Evolutionary conservation across 1,140 invertebrate species (phyloP), one percentile per base, ranked within the genome.

Genomic region (Anoplolepis gracilipes): DNA sequence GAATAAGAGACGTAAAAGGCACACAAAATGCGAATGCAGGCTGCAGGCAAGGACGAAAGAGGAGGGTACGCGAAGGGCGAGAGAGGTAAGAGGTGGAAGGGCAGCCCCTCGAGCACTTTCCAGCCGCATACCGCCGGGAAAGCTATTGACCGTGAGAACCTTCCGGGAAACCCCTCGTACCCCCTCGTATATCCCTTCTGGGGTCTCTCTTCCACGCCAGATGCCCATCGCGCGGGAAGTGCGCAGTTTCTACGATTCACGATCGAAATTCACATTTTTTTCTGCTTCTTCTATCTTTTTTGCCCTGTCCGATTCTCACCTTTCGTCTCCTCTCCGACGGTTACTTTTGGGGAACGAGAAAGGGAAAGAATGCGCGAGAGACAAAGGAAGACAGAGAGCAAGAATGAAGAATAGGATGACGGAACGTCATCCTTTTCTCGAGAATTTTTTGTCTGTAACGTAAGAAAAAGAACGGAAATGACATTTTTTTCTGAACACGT

Each of bases 111-210:
- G 77, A 85, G 82, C 82, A 69, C 81, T 85, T 87, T 89, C 76
- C 61, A 82, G 73, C 49, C 85, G 81, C 81, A 46, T 76, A 77
- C 78, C 77, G 65, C 86, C 92, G 85, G 92, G 91, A 94, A 93
- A 95, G 93, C 92, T 94, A 93, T 95, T 93, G 94, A 94, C 94
- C 94, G 94, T 95, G 94, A 93, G 94, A 95, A 95, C 93, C 89
- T 94, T 94, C 92, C 92, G 92, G 93, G 93, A 94, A 94, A 79
- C 62, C 90, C 57, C 57, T n/a, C 61, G 22, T 5, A 65, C 62
- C 61, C 25, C 62, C 46, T 16, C 30, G 76, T n/a, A 62, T 53
- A 49, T 78, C 59, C 76, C 76, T 67, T 78, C 59, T 78, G 61
- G 39, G n/a, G n/a, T n/a, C n/a, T 89, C 90, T 90, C 92, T 92